Percentiles rank a stretch among this genome's conserved stretches.
Conservation (phyloP, 1,140 invertebrate genomes). For the Lepidurus arcticus region DNA sequence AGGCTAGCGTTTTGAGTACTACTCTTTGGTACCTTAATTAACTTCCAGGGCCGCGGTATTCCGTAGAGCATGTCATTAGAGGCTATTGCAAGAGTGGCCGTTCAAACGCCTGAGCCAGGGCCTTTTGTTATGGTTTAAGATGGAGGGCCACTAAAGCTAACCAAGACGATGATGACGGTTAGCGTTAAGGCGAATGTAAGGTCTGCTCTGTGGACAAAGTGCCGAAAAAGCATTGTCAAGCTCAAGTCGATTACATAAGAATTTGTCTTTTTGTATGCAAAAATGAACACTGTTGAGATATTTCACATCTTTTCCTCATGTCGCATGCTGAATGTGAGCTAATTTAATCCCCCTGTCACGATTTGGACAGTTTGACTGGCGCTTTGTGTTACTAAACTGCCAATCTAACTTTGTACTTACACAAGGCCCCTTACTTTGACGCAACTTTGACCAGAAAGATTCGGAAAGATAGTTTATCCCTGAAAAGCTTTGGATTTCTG, state of each 20-base stretch:
- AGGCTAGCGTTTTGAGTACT: not conserved
- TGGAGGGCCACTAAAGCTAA: not conserved
- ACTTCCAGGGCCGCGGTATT: not conserved
- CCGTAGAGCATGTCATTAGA: not conserved
- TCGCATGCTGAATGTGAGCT: not conserved
- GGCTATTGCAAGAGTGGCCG: not conserved
- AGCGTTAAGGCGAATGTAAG: not conserved
- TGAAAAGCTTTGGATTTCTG: not conserved
- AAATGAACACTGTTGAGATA: not conserved
- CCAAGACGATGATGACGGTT: not conserved
- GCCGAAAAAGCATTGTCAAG: not conserved
- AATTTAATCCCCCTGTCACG: not conserved
- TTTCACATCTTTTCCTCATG: not conserved
- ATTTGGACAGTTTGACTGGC: constrained; percentile 9
- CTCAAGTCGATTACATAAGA: not conserved
- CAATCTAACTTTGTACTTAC: no score
- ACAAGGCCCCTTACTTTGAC: not conserved
- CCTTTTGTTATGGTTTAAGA: not conserved
- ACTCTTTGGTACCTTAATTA: not conserved
- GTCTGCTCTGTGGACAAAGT: not conserved
- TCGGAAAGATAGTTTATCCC: not conserved
- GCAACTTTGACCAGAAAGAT: not conserved
- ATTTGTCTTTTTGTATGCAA: not conserved
- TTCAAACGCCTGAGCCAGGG: not conserved
- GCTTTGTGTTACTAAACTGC: not conserved